Evolutionary conservation across 2,888 invertebrate species (phyloP), one percentile per base, ranked within the genome.

Genomic region (Magallana nippona): DNA sequence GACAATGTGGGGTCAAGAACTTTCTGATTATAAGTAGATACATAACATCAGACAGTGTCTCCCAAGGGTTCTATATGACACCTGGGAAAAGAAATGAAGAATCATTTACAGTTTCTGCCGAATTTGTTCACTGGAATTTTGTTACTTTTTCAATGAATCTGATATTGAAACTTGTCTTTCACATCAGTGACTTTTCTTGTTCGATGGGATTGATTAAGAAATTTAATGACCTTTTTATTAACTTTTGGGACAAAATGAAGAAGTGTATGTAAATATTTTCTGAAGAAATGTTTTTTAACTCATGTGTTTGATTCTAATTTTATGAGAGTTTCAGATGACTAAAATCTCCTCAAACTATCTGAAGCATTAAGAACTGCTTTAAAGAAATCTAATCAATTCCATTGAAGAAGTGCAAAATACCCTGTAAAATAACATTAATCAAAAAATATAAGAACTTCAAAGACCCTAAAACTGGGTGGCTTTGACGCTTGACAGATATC

Each of bases 191-290:
- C 22, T 82, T 71, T 62, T 55, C 63, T 55, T 19, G 27, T 82
- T 55, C 10, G 44, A 22, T n/a, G 55, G 22, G 71, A 32, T 71
- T 82, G 71, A 71, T 82, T 82, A 27, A 58, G 56, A 71, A 82
- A 82, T 82, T 55, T 63, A 82, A 82, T 82, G 82, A 63, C 71
- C 27, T 56, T 82, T 82, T 82, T 82, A 82, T 82, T 82, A 82
- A 82, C 56, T 82, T 82, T 71, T 71, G 44, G 82, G 57, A 56
- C 27, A 79, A 79, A 79, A 79, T 27, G 57, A 79, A 79, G 27
- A 57, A 56, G 57, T 57, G 79, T 79, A 57, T 56, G 58, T 79
- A 79, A 79, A 79, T 57, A 79, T 79, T 56, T 56, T 27, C 57
- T 79, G 79, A 57, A 19, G 56, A 27, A 57, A 55, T 19, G 27